Percentiles rank a stretch among this genome's conserved stretches.
These are phyloP conservation scores for Thymelicus lineola DNA, from an alignment of 2,888 invertebrate species.

Conservation along the genomic window DNA sequence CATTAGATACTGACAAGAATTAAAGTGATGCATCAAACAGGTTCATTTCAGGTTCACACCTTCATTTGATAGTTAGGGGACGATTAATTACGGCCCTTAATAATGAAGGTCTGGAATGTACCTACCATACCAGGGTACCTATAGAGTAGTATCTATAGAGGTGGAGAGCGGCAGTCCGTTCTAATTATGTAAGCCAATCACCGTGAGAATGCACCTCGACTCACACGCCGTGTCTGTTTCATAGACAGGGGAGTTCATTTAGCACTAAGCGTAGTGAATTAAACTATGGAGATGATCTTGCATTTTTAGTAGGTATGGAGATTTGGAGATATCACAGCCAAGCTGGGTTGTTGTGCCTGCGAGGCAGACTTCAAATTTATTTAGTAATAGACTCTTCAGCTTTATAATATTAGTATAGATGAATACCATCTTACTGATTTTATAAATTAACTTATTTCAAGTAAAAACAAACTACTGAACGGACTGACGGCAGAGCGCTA, in stretches of 20 bases:
- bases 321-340: too few species aligned
- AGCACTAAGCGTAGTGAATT: conserved; percentile 22
- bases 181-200: conserved; percentile 64
- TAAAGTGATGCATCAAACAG: too few species aligned
- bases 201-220: conserved; percentile 52
- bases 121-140: background rate
- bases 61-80: conserved; percentile 1
- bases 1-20: too few species aligned
- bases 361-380: too few species aligned
- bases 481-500: too few species aligned
- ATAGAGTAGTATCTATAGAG: background rate
- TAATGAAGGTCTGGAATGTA: background rate
- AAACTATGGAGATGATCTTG: background rate
- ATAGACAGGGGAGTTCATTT: conserved; percentile 27
- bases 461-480: too few species aligned
- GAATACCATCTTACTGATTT: too few species aligned
- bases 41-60: background rate
- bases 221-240: conserved; percentile 33
- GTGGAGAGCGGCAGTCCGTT: conserved; percentile 47
- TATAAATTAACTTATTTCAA: too few species aligned
- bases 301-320: background rate
- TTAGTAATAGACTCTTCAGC: too few species aligned
- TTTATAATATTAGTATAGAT: too few species aligned
- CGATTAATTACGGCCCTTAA: conserved; percentile 3
- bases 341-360: too few species aligned